Evolutionary conservation across 2,113 vertebrate species (phyloP).

Genomic region (Eira barbara): DNA sequence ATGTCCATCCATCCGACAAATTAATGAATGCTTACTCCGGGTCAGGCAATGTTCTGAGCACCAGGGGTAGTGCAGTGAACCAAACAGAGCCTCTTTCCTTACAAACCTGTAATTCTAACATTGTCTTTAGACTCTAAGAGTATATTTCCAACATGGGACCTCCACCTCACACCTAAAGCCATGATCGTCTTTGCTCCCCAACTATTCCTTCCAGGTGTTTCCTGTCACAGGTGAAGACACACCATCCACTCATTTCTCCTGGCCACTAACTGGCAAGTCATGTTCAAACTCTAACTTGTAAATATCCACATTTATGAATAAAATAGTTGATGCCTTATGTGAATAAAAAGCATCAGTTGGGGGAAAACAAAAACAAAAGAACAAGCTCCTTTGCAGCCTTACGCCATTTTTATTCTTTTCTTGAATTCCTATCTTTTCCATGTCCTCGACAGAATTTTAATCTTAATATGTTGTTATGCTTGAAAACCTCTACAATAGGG

Average conservation of each 20-base stretch:
- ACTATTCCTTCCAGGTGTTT: background rate
- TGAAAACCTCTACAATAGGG: background rate
- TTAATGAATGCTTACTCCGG: background rate
- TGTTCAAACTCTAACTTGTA: background rate
- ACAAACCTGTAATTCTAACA: background rate
- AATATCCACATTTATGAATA: background rate
- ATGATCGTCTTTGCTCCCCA: background rate
- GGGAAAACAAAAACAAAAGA: background rate
- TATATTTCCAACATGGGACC: background rate
- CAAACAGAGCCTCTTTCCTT: background rate
- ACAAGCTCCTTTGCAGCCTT: background rate
- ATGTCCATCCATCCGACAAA: background rate
- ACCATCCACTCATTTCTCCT: background rate
- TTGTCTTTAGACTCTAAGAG: background rate
- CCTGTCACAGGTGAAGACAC: background rate
- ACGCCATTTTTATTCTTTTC: background rate
- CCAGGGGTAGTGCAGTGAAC: background rate
- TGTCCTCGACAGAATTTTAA: background rate
- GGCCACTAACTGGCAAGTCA: background rate
- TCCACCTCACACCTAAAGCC: background rate
- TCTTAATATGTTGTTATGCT: background rate
- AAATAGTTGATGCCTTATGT: background rate
- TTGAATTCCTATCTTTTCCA: background rate
- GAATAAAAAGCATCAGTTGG: background rate
- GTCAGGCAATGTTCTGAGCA: background rate